phyloP scores from a whole-genome alignment of 2,797 vertebrate species.

The Mormyrops attenuatus region DNA sequence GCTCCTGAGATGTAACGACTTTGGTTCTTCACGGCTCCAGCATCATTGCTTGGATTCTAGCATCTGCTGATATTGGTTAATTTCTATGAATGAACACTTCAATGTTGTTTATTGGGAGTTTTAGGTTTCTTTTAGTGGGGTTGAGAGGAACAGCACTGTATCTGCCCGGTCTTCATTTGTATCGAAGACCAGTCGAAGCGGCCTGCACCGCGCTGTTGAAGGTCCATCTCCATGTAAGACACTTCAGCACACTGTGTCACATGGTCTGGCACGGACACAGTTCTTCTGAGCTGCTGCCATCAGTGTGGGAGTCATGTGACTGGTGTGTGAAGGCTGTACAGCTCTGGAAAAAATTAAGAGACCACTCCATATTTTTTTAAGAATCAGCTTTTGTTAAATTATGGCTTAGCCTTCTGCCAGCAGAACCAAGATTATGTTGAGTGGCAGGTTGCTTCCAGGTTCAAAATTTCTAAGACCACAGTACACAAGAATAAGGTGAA shows the following conservation, averaged over 20 bases:
- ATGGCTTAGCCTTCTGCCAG: background rate
- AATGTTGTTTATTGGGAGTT: background rate
- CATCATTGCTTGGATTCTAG: background rate
- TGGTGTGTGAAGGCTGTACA: background rate
- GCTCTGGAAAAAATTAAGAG: background rate
- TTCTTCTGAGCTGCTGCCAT: background rate
- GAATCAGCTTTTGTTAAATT: background rate
- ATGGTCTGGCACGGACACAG: background rate
- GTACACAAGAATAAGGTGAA: background rate
- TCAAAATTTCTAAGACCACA: background rate
- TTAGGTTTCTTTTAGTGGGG: slow-evolving; percentile 41
- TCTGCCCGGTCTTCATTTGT: slow-evolving; percentile 57
- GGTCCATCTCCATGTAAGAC: slow-evolving; percentile 58
- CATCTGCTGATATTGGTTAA: background rate
- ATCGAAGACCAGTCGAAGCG: slow-evolving; percentile 55
- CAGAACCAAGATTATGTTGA: background rate
- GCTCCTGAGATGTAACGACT: background rate
- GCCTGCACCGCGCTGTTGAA: slow-evolving; percentile 4
- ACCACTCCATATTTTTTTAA: background rate
- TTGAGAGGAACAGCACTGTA: slow-evolving; percentile 44
- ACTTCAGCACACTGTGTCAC: background rate
- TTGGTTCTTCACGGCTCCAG: background rate
- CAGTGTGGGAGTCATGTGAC: background rate
- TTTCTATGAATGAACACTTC: background rate
- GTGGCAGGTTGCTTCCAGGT: background rate